Evolutionary conservation across 1,140 invertebrate genomes (phyloP).

Genomic region (Probaryconus sp.): DNA sequence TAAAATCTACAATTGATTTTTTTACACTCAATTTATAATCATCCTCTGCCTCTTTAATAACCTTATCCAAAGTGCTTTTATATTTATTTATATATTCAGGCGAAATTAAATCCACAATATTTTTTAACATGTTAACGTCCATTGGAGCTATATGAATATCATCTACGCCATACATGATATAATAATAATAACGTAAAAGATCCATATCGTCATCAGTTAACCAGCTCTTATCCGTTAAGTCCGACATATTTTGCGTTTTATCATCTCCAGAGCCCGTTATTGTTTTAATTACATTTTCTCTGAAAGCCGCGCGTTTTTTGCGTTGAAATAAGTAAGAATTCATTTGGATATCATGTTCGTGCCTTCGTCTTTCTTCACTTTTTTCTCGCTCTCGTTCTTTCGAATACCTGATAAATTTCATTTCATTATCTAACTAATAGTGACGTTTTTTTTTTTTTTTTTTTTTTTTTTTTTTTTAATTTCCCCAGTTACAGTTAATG

Average conservation of each 20-base stretch:
- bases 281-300: slow-evolving; percentile 86
- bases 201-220: slow-evolving; percentile 83
- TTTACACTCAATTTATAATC: slow-evolving; percentile 92
- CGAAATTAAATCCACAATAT: slow-evolving; percentile 78
- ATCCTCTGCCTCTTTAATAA: slow-evolving; percentile 83
- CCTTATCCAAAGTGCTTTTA: slow-evolving; percentile 79
- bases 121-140: slow-evolving; percentile 78
- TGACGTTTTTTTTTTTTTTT: neutral
- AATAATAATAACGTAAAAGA: slow-evolving; percentile 91
- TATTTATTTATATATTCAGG: slow-evolving; percentile 78
- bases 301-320: slow-evolving; percentile 89
- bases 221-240: slow-evolving; percentile 61
- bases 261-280: slow-evolving; percentile 74
- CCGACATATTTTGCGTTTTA: slow-evolving; percentile 66
- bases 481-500: neutral
- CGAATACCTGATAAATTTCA: slow-evolving; percentile 38
- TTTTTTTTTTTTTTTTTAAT: slow-evolving; percentile 1
- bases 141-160: slow-evolving; percentile 91
- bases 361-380: slow-evolving; percentile 35
- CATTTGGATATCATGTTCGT: slow-evolving; percentile 65
- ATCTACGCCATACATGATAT: slow-evolving; percentile 92
- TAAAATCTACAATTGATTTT: slow-evolving; percentile 93
- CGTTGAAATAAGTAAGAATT: slow-evolving; percentile 83
- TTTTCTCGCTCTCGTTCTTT: slow-evolving; percentile 17
- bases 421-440: slow-evolving; percentile 13